A percentile compares a stretch with the other conserved stretches of the same genome.
Conservation (phyloP, 1,140 invertebrate species). For the Whitmania pigra region DNA sequence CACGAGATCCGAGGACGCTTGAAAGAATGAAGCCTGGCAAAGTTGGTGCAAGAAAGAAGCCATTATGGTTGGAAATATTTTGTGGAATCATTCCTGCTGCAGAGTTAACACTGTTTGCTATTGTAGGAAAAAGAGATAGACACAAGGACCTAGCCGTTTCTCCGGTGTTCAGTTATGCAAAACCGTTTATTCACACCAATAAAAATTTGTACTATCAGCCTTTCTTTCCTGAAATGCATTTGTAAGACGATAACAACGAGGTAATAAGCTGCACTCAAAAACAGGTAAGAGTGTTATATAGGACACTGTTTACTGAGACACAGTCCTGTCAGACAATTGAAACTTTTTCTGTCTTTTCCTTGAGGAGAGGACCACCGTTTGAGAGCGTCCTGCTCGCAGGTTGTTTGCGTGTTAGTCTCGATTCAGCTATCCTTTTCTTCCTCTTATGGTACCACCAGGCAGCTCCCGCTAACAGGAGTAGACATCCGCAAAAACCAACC, state of each 20-base stretch:
- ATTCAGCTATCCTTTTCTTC: neutral
- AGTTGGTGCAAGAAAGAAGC: constrained; percentile 74
- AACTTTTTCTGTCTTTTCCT: constrained; percentile 24
- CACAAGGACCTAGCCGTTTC: no score
- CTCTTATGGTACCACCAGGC: neutral
- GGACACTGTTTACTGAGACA: neutral
- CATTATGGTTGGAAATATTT: constrained; percentile 58
- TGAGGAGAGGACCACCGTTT: constrained; percentile 6
- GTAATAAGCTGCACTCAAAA: no score
- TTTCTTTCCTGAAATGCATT: neutral
- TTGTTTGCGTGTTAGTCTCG: neutral
- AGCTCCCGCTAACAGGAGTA: neutral
- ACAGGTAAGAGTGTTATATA: neutral
- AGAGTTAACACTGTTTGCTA: neutral
- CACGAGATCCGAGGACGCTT: constrained; percentile 59
- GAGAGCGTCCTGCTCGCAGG: neutral
- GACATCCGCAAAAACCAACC: neutral
- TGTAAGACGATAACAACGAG: no score
- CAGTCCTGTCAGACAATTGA: constrained; percentile 20
- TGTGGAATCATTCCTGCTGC: neutral
- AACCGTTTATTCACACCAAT: neutral
- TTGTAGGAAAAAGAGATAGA: neutral
- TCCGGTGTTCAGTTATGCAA: neutral
- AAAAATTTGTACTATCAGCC: neutral
- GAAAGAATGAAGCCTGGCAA: constrained; percentile 92